Percentiles rank a stretch among this genome's conserved stretches.
Evolutionary conservation across 2,797 vertebrate species (phyloP).

Genomic region (Lycodopsis pacificus): DNA sequence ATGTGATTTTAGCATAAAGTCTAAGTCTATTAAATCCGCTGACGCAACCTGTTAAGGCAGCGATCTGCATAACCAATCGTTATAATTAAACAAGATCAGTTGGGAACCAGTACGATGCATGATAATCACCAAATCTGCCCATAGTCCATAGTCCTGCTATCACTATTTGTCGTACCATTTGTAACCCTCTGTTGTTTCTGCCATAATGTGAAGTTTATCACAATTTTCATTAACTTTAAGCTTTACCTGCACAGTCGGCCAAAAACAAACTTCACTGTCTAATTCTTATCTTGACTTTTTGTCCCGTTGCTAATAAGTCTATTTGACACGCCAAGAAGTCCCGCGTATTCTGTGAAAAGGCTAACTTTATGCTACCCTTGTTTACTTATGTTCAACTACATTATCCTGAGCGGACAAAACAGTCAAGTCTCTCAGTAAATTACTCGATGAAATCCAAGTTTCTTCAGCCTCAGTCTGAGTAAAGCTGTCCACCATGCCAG

Average conservation of each 20-base stretch:
- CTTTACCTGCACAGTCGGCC: background rate
- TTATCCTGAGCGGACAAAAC: background rate
- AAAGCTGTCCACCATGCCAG: background rate
- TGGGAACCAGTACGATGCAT: no score
- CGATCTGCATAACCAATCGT: no score
- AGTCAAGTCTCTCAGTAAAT: background rate
- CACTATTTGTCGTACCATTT: background rate
- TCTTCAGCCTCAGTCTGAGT: background rate
- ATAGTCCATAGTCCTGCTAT: background rate
- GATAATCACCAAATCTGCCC: no score
- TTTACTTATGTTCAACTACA: background rate
- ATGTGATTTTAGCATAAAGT: no score
- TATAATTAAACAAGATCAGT: no score
- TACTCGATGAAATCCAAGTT: background rate
- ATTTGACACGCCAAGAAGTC: background rate
- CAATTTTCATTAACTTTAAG: no score
- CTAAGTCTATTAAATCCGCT: no score
- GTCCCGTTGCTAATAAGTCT: no score
- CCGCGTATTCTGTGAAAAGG: background rate
- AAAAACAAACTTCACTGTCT: background rate
- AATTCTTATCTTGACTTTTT: background rate
- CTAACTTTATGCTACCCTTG: background rate
- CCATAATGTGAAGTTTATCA: background rate
- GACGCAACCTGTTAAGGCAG: no score
- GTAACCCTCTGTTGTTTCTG: background rate